phyloP scores from a whole-genome alignment of 1,140 invertebrate species.

The Pseudomyrmex flavicornis region DNA sequence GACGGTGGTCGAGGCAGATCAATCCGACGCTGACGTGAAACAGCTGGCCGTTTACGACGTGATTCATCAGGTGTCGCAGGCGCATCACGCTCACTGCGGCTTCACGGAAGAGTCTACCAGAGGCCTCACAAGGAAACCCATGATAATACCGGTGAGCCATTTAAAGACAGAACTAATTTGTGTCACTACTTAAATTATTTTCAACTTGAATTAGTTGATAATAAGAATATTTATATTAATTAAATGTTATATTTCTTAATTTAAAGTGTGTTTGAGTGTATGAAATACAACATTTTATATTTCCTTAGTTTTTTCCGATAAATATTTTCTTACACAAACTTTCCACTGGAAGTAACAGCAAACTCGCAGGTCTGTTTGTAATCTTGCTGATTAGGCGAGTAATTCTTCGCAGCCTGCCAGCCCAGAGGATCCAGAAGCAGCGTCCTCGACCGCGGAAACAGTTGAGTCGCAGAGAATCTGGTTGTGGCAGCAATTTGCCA shows the following conservation, averaged over 20 bases:
- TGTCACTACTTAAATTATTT: not conserved
- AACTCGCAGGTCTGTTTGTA: constrained; percentile 64
- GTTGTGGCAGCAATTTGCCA: constrained; percentile 92
- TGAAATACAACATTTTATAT: too few species aligned
- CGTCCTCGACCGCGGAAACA: constrained; percentile 89
- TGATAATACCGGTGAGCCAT: constrained; percentile 88
- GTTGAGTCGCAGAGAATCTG: constrained; percentile 89
- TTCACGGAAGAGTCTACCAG: constrained; percentile 95
- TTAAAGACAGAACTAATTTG: not conserved
- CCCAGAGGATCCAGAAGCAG: constrained; percentile 86
- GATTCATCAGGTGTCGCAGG: constrained; percentile 94
- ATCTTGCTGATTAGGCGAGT: constrained; percentile 71
- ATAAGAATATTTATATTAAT: too few species aligned
- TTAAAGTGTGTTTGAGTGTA: too few species aligned
- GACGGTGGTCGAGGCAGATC: constrained; percentile 82
- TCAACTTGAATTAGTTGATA: not conserved
- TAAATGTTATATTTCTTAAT: too few species aligned
- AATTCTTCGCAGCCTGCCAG: constrained; percentile 83
- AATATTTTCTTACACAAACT: not conserved
- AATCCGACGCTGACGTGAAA: constrained; percentile 86
- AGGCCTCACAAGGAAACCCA: constrained; percentile 89
- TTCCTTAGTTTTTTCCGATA: too few species aligned
- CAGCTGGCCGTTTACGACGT: constrained; percentile 92
- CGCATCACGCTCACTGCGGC: constrained; percentile 95
- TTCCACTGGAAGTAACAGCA: constrained; percentile 73